Evolutionary conservation across 1,140 invertebrate genomes (phyloP), one percentile per base, ranked within the genome.

Genomic region (Anastrepha ludens): DNA sequence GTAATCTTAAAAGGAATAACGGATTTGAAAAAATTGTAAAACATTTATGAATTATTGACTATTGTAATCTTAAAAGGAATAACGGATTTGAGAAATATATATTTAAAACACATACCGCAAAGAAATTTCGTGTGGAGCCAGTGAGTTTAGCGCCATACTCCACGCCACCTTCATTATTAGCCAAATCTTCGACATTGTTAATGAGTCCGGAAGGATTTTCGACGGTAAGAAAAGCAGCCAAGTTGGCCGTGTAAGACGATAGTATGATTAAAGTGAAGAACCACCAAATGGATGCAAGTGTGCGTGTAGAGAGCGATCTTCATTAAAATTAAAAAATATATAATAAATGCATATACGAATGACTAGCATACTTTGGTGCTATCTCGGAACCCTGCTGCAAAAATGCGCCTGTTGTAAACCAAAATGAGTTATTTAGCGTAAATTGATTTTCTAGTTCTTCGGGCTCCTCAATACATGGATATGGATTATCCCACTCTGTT

Each of bases 251-350:
- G 93, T 99, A 99, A 1, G 98, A 98, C 20, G 98, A 98, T 8
- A 98, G 98, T 94, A 99, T 98, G 87, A 99, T 99, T 13, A 99
- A 94, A 2, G 97, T 98, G 91, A 99, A 99, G 91, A 99, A 97
- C 97, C 97, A 99, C 98, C 98, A 99, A 78, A 96, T 96, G 15
- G 96, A 95, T 0, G 97, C 96, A 86, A 97, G 95, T 87, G 97
- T 96, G 44, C 97, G 95, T 0, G 97, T 97, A 2, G 97, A 97
- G 89, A 96, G 95, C 20, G 96, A 96, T 89, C 97, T 97, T 89
- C 65, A 92, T 67, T 58, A 20, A 47, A 1, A 8, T 59, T 2
- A 4, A n/a, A 88, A 50, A 50, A 20, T 6, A 67, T n/a, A 64
- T 58, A 39, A 78, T 74, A 87, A 65, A 15, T 65, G 20, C 2